Evolutionary conservation across 1,140 invertebrate genomes (phyloP).

Genomic region (Macrostomum lignano): DNA sequence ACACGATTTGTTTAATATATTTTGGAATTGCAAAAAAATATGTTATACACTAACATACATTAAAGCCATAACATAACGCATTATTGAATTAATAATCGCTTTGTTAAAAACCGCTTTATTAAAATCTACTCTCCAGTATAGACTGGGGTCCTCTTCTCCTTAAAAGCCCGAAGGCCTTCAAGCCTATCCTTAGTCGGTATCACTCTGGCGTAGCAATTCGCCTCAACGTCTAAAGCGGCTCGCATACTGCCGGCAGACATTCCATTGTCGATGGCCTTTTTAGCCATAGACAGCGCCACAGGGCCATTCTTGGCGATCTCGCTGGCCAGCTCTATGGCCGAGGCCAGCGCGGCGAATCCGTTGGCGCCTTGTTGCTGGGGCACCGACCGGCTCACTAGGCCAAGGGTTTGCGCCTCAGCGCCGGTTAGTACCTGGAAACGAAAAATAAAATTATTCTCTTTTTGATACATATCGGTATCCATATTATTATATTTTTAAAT

Average conservation of each 20-base stretch:
- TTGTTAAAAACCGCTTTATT: no score
- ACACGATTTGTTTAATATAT: no score
- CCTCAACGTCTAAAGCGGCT: constrained; percentile 58
- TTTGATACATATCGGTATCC: no score
- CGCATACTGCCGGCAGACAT: constrained; percentile 38
- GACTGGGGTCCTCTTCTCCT: constrained; percentile 60
- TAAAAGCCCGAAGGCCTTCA: constrained; percentile 70
- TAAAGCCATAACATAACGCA: no score
- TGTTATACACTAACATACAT: no score
- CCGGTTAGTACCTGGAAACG: constrained; percentile 60
- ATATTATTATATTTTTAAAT: no score
- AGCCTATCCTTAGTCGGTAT: constrained; percentile 66
- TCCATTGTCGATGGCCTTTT: constrained; percentile 49
- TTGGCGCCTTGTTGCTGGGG: constrained; percentile 48
- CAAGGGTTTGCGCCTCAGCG: constrained; percentile 42
- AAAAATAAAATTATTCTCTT: no score
- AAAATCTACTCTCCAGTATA: constrained; percentile 29
- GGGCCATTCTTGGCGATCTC: constrained; percentile 41
- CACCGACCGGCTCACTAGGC: constrained; percentile 58
- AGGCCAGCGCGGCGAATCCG: constrained; percentile 52
- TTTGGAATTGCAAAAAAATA: no score
- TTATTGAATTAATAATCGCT: no score
- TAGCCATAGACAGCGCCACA: constrained; percentile 60
- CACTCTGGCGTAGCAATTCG: constrained; percentile 63
- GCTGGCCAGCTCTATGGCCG: constrained; percentile 59